Evolutionary conservation across 2,888 invertebrate genomes (phyloP).

Genomic region (Nasonia oneida): DNA sequence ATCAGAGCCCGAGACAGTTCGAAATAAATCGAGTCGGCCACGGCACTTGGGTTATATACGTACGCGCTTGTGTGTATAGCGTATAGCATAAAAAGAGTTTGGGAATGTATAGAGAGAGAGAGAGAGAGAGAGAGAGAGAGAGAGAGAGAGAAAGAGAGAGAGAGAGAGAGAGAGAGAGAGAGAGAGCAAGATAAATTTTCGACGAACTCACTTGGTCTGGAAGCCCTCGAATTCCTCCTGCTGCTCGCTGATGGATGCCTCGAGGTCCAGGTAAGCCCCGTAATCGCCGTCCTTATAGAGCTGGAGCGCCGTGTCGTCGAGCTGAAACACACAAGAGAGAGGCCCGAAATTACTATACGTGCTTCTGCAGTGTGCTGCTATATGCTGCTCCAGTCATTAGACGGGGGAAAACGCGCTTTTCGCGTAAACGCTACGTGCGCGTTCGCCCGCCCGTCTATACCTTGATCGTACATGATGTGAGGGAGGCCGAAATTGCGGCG

Average conservation of each 20-base stretch:
- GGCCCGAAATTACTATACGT: slow-evolving; percentile 60
- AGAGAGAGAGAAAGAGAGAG: background rate
- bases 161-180: background rate
- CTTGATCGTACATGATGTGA: background rate
- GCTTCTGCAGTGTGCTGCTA: background rate
- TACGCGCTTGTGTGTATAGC: background rate
- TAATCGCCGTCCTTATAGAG: slow-evolving; percentile 98
- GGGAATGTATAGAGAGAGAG: background rate
- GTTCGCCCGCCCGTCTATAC: background rate
- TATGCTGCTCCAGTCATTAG: slow-evolving; percentile 55
- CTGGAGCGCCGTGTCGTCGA: slow-evolving; percentile 98
- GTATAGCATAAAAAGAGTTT: background rate
- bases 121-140: background rate
- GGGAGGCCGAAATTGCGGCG: background rate
- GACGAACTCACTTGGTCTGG: slow-evolving; percentile 90
- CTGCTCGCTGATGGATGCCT: slow-evolving; percentile 97
- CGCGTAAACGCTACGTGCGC: slow-evolving; percentile 1
- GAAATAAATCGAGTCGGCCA: slow-evolving; percentile 21
- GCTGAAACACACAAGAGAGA: slow-evolving; percentile 84
- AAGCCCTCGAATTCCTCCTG: slow-evolving; percentile 98
- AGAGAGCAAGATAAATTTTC: background rate
- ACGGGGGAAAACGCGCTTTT: slow-evolving; percentile 5
- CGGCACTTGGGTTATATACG: background rate
- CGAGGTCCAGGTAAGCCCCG: slow-evolving; percentile 97
- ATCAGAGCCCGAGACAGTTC: slow-evolving; percentile 34